Conservation (phyloP, 2,797 vertebrate genomes). For the Eulemur mongoz region DNA sequence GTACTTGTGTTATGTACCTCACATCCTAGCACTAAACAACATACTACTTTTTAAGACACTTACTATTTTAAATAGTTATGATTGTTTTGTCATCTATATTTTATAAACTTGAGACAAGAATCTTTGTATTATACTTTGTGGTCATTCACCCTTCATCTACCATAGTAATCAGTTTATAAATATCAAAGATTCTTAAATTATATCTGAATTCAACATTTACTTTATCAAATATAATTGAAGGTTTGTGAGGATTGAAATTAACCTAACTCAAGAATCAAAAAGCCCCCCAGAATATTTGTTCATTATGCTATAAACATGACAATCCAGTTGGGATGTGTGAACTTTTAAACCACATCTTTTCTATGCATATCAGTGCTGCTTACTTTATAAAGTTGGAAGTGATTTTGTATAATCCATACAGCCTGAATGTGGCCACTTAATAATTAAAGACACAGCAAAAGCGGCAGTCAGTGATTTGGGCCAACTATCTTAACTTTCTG, state of each 20-base stretch:
- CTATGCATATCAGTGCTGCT: neutral
- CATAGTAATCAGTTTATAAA: neutral
- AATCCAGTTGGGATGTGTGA: neutral
- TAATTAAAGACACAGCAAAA: neutral
- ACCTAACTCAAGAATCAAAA: neutral
- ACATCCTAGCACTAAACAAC: neutral
- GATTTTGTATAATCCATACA: neutral
- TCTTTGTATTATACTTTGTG: neutral
- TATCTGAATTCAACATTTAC: neutral
- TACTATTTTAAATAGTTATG: neutral
- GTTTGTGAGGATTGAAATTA: neutral
- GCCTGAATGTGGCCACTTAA: neutral
- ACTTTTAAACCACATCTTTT: neutral
- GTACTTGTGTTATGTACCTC: neutral
- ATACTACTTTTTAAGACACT: neutral
- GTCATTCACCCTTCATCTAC: neutral
- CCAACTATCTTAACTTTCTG: neutral
- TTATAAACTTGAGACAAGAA: neutral
- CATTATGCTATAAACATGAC: neutral
- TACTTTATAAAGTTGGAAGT: neutral
- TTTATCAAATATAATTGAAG: neutral
- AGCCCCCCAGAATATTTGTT: neutral
- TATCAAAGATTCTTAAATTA: neutral
- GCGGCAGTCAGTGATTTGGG: neutral
- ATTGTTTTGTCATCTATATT: neutral